Conservation (phyloP, 2,797 vertebrate species). For the Fistularia commersonii region DNA sequence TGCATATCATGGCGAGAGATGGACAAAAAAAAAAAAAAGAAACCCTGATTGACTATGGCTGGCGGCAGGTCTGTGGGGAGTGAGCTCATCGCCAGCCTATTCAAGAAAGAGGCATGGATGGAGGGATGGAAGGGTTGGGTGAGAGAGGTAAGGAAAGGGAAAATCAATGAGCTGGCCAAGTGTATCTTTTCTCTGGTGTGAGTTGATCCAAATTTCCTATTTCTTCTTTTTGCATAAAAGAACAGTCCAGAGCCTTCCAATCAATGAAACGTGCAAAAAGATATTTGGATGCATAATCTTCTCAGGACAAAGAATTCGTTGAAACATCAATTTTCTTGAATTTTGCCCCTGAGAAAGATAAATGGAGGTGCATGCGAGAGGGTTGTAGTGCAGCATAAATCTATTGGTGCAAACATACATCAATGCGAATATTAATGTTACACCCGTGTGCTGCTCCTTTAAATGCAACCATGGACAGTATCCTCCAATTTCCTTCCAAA, state of each 20-base stretch:
- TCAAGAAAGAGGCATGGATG: slow-evolving; percentile 39
- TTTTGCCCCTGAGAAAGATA: background rate
- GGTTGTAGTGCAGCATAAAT: slow-evolving; percentile 14
- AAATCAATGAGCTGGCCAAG: slow-evolving; percentile 71
- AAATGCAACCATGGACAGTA: slow-evolving; percentile 22
- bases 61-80: slow-evolving; percentile 56
- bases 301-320: slow-evolving; percentile 36
- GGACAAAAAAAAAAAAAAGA: slow-evolving; percentile 51
- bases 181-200: slow-evolving; percentile 44
- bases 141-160: slow-evolving; percentile 27
- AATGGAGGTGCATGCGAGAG: too few species aligned
- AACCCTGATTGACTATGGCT: slow-evolving; percentile 47
- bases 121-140: slow-evolving; percentile 38
- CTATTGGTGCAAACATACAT: slow-evolving; percentile 20
- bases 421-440: slow-evolving; percentile 30
- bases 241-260: slow-evolving; percentile 40
- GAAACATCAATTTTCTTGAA: background rate
- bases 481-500: too few species aligned
- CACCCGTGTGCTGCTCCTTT: too few species aligned
- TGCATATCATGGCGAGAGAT: slow-evolving; percentile 55
- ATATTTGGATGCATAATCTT: slow-evolving; percentile 27
- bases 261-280: slow-evolving; percentile 28
- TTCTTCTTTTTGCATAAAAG: slow-evolving; percentile 26
- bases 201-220: slow-evolving; percentile 41
- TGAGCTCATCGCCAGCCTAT: slow-evolving; percentile 54